These are phyloP conservation scores for Karalla daura DNA, from an alignment of 2,797 vertebrate genomes.

Conservation along the genomic window DNA sequence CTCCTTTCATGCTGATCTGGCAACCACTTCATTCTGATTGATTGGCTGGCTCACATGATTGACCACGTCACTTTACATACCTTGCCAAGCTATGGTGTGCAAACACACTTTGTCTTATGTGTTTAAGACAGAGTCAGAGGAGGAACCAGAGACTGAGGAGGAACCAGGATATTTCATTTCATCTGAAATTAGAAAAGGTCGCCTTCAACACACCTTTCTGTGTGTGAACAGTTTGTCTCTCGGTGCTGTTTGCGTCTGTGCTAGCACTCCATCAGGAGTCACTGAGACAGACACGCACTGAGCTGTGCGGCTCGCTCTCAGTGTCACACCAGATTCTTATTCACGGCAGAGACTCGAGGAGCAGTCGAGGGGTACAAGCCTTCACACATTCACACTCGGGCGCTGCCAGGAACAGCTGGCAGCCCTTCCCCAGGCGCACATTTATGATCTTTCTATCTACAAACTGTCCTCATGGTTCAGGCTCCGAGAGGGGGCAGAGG, in stretches of 20 bases:
- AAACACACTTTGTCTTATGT: no score
- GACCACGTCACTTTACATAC: no score
- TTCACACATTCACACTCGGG: slow-evolving; percentile 66
- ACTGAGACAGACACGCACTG: background rate
- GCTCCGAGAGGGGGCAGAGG: background rate
- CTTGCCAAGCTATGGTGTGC: no score
- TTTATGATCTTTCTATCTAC: slow-evolving; percentile 2
- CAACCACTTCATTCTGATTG: no score
- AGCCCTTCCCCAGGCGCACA: slow-evolving; percentile 3
- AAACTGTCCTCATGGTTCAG: background rate
- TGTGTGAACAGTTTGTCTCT: background rate
- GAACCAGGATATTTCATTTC: no score
- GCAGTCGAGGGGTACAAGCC: slow-evolving; percentile 19
- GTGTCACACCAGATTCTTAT: slow-evolving; percentile 12
- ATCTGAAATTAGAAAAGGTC: background rate
- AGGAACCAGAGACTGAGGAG: no score
- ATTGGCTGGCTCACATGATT: no score
- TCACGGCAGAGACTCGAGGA: slow-evolving; percentile 29
- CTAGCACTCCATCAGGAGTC: fast-evolving
- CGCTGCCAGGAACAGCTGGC: slow-evolving; percentile 55
- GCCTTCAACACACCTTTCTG: background rate
- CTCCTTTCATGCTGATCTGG: no score
- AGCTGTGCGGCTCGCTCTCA: background rate
- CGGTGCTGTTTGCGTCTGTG: background rate
- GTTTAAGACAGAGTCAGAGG: no score